Base-by-base conservation (phyloP, 2,797 vertebrate genomes). In the Lepilemur septentrionalis region DNA sequence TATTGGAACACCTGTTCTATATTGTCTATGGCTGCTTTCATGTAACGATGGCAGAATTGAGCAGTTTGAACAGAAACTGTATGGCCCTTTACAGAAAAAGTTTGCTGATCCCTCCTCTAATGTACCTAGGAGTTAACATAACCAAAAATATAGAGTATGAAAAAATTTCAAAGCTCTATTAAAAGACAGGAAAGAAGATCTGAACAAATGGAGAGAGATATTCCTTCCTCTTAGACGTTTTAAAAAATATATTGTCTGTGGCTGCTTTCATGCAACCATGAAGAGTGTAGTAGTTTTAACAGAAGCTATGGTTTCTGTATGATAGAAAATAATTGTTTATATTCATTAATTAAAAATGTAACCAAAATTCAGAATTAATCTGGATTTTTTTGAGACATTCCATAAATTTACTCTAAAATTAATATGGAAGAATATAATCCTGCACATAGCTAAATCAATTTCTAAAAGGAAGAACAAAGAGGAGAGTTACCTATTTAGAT, bases 351-450 rank as follows among this genome's bases (percentile, higher is more conserved):
- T 96, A 65, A 57, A 95, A 83, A 87, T 25, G 14, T 50, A 91
- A 48, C 48, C 57, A 57, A 93, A 91, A 78, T 89, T 13, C 32
- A 85, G 65, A 92, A 73, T 95, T 22, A 57, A 41, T 59, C 25
- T 91, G 23, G 43, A 70, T 41, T 82, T 93, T 90, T 90, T 73
- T 67, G 46, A 89, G 48, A 76, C 30, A 72, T 12, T 83, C 75
- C 46, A 43, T 79, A 94, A 79, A 23, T 93, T 94, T 88, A 63
- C 25, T 94, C 67, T 69, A 78, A 83, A 96, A 78, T 88, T 93
- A 86, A 61, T 63, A 70, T 83, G 72, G 25, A 84, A 89, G 35
- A 80, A 73, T 87, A 65, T 78, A 85, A 55, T 94, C 79, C n/a
- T 87, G 46, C 35, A 90, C 88, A 95, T 35, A 94, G 30, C 55